Base-by-base conservation (phyloP, 2,113 vertebrate species). In the Silurus asotus region DNA sequence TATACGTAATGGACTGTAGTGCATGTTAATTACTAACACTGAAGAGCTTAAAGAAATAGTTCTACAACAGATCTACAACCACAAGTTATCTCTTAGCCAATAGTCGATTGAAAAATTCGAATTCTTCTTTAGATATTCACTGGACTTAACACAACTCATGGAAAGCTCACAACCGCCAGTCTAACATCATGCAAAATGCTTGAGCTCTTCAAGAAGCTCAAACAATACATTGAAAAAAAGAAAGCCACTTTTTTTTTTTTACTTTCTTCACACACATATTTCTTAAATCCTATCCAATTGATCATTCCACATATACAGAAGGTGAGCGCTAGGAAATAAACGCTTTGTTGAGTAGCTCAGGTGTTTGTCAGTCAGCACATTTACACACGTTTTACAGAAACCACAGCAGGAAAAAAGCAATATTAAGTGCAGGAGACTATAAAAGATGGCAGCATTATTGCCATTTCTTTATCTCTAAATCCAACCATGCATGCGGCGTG, bases 381-480 rank as follows among this genome's bases (percentile, higher is more conserved):
- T 13, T 58, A 58, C 76, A 74, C 49, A 75, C 28, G 72, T n/a
- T 37, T 59, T 45, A 25, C 75, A 17, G 56, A 37, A 78, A 56
- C 17, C 56, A 80, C 56, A 80, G 17, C 56, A 80, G 56, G 28
- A 37, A 37, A 37, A 80, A 80, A 80, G 77, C 77, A 80, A 80
- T 80, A 80, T 80, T 48, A 11, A 45, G 2, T 61, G 9, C 56
- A 20, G 45, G 4, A 61, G 56, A 65, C 23, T 53, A 49, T 25
- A 64, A n/a, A 64, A 65, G 11, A 81, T n/a, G 78, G 77, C 69
- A 84, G 85, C 78, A 83, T 82, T 79, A 74, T 59, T 59, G n/a
- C 56, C 28, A 45, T 84, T 53, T 72, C 76, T 84, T 74, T 62
- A 19, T 58, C 20, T n/a, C 37, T 37, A 37, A 49, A 49, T n/a